Evolutionary conservation across 2,797 vertebrate species (phyloP), one percentile per base, ranked within the genome.

Genomic region (Enteromius afrohamiltoni): DNA sequence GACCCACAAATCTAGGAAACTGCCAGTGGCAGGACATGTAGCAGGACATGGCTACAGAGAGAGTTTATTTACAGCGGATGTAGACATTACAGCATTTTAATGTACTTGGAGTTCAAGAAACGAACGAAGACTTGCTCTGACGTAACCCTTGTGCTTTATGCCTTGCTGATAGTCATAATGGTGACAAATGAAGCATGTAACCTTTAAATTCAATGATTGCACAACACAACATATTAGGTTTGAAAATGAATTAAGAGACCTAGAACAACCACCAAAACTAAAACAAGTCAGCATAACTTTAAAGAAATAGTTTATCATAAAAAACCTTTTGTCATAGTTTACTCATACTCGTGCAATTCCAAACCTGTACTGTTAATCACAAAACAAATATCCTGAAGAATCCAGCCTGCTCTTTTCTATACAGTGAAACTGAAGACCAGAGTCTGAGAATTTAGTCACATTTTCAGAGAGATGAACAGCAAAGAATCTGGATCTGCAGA

Each of bases 71-170:
- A 65, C 58, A 21, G 68, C 68, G 26, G 55, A 81, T 64, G 53
- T n/a, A 34, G 40, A 49, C 37, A 6, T 34, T 16, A 60, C 64
- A 81, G 69, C 80, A 74, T 64, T 75, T 74, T 21, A 65, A 82
- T 40, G 29, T 7, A 40, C 26, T 64, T 73, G 42, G 29, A 74
- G 70, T 51, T 19, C 9, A 62, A 14, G 14, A 73, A 37, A 58
- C 47, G 40, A 29, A 73, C 40, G 13, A 58, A 71, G 51, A 17
- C 53, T 80, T 60, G 23, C 26, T 42, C 67, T 69, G n/a, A 26
- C 26, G 45, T 6, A n/a, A 23, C 29, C 17, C 3, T 31, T 45
- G 67, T 21, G 29, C 34, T 60, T 26, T 17, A 11, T 81, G 6
- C 13, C 26, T 60, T 62, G 40, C 45, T 68, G 68, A 51, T 65